Percentiles rank a stretch among this genome's conserved stretches.
phyloP scores from a whole-genome alignment of 2,888 invertebrate species.

The Andrena marginata region DNA sequence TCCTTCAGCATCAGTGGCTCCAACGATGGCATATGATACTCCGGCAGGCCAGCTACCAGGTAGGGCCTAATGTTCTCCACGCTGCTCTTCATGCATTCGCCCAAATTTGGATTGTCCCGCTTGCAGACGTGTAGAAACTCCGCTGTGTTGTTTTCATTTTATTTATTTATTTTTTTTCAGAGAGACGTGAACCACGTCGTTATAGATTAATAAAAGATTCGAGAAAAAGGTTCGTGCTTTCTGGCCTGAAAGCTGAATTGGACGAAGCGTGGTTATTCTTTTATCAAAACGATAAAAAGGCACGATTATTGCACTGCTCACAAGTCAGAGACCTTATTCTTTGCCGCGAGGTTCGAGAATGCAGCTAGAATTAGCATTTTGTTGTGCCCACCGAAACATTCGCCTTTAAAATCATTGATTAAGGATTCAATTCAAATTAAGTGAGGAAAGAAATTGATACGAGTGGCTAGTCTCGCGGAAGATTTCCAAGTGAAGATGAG shows the following conservation, averaged over 20 bases:
- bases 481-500: background rate
- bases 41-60: conserved; percentile 88
- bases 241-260: background rate
- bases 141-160: conserved; percentile 81
- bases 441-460: background rate
- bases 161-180: background rate
- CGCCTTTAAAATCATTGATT: too few relatives aligned
- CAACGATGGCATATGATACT: conserved; percentile 89
- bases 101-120: conserved; percentile 87
- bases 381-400: too few relatives aligned
- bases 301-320: background rate
- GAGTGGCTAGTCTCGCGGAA: background rate
- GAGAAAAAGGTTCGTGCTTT: background rate
- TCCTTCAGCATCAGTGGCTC: conserved; percentile 89
- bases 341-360: too few relatives aligned
- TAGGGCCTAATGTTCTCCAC: conserved; percentile 88
- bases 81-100: conserved; percentile 87
- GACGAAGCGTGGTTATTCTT: background rate
- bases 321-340: background rate
- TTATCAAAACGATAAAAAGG: background rate
- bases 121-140: conserved; percentile 87
- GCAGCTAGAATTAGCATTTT: too few relatives aligned
- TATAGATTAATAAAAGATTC: background rate
- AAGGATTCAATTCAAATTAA: too few relatives aligned
- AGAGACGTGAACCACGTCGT: background rate